Evolutionary conservation across 2,113 vertebrate genomes (phyloP).

Genomic region (Columba livia): DNA sequence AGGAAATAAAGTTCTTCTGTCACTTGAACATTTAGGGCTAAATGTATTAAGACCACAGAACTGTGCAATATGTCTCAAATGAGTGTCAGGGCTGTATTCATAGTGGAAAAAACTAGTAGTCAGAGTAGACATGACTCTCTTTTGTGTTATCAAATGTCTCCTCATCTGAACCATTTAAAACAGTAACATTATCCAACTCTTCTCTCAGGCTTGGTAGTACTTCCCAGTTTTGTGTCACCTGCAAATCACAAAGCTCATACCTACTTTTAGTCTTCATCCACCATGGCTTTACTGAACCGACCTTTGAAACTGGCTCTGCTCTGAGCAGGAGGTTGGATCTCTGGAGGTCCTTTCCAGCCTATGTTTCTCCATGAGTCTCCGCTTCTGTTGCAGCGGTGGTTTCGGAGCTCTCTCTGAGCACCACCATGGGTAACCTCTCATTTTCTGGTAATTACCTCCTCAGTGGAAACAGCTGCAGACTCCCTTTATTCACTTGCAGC

Average conservation of each 20-base stretch:
- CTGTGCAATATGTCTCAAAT: neutral
- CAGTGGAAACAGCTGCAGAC: neutral
- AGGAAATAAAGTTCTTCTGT: neutral
- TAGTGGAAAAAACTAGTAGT: neutral
- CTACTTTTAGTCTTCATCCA: neutral
- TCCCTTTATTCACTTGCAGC: neutral
- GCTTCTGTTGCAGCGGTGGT: neutral
- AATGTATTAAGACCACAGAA: neutral
- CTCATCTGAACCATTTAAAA: neutral
- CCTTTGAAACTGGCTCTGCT: neutral
- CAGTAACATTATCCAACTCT: neutral
- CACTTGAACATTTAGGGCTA: neutral
- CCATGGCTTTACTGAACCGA: neutral
- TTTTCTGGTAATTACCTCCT: neutral
- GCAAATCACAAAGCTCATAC: neutral
- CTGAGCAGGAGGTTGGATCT: neutral
- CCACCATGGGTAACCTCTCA: neutral
- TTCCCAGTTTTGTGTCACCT: neutral
- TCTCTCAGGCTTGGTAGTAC: neutral
- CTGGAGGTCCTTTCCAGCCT: neutral
- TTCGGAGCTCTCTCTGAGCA: neutral
- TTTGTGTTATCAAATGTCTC: neutral
- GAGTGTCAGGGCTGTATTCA: neutral
- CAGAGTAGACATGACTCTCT: neutral
- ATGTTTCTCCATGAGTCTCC: neutral